Base-by-base conservation (phyloP, 2,797 vertebrate species). In the Ispidina picta region DNA sequence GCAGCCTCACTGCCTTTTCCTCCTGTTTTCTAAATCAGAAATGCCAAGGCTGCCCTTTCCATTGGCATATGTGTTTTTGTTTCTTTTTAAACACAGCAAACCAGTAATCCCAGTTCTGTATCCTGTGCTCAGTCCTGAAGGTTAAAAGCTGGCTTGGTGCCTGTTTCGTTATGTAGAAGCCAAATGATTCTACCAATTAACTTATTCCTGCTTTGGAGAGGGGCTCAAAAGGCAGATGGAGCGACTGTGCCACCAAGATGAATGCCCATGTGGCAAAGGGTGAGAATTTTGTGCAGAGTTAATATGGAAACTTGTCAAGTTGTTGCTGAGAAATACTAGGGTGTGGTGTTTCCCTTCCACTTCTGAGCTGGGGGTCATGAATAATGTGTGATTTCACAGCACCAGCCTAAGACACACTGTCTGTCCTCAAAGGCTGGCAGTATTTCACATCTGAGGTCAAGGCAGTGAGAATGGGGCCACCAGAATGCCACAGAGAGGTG, bases 101-200 rank as follows among this genome's bases (percentile, higher is more conserved):
- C 29, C 18, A 54, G 9, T 31, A 71, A 59, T 54, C 76, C 41
- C 62, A 8, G 4, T 46, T 28, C 56, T 43, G 48, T 68, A 46
- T 60, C 75, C 89, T 13, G 19, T 25, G 2, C 78, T 76, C 56
- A 9, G 15, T 46, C 83, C 69, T 44, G 63, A 71, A 60, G 74
- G 46, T 51, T 75, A 56, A 59, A 79, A 75, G 89, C 75, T 77
- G 83, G 6, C 4, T 51, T 60, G 26, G 54, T 77, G 86, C 92
- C 93, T 91, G 0, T 54, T 74, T 83, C 54, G 23, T 90, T 82
- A 65, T 51, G 69, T 13, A 26, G 9, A 43, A 93, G 83, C 94
- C 92, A 94, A 92, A 91, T 60, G 72, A 66, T 91, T 79, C 87
- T 48, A 39, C 86, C 92, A 87, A 75, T 95, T 94, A 95, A 88